Evolutionary conservation across 2,797 vertebrate species (phyloP), one percentile per base, ranked within the genome.

Genomic region (Etheostoma nigrum): DNA sequence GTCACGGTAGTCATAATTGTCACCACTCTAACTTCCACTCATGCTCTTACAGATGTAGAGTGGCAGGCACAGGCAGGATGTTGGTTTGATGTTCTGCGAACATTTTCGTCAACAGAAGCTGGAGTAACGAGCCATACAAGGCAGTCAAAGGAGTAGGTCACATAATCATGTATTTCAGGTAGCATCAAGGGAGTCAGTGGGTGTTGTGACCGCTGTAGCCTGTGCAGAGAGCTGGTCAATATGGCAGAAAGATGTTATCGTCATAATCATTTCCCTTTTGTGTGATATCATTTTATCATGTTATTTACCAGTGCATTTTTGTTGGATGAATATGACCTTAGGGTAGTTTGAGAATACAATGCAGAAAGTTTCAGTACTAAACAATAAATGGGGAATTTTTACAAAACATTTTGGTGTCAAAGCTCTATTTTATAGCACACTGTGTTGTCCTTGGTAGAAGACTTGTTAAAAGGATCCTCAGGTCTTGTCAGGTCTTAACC

Each of bases 21-120:
- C 49, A 2, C 79, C 81, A 80, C 82, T 86, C 83, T 61, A 73
- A 70, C 79, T 79, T 82, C 52, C 15, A 44, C 57, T 72, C 21
- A 21, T 52, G 42, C 57, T 72, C 53, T 66, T 47, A 77, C 48
- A 59, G 74, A 66, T 73, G 45, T 30, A 5, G 58, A 82, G 79
- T 63, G 51, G 72, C 78, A 30, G 23, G 13, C 68, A 80, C 65
- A 45, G 52, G 44, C 25, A 1, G 27, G 11, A 21, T 40, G 53
- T 42, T 27, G 13, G 44, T 27, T 30, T 18, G 30, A 19, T 78
- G 33, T 60, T 70, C 4, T 77, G n/a, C 36, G 21, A 71, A 61
- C 60, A 49, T 27, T 60, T 60, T 53, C 27, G 62, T 49, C 21
- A 36, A 59, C 66, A 74, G 13, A 53, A 27, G n/a, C 53, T 14